A percentile compares a stretch with the other conserved stretches of the same genome.
Evolutionary conservation across 1,140 invertebrate genomes (phyloP).

Genomic region (Drosophila virilis): DNA sequence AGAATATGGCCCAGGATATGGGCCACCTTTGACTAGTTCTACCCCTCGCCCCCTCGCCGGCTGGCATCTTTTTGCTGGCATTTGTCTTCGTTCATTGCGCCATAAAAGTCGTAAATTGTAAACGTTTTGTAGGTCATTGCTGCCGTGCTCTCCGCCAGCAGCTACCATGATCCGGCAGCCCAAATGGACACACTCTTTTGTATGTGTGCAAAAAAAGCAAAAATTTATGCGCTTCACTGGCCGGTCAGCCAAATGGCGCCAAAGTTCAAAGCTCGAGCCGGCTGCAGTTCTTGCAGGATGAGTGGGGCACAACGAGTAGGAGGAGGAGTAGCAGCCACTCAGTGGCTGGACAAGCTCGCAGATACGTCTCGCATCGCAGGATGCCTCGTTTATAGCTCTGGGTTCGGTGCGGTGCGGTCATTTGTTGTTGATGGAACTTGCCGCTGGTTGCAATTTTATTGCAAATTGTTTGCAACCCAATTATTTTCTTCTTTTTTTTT

Average conservation of each 20-base stretch:
- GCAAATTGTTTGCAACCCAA: conserved; percentile 72
- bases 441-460: conserved; percentile 68
- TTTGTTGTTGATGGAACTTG: conserved; percentile 23
- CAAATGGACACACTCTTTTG: background rate
- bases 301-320: background rate
- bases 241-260: conserved; percentile 76
- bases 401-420: conserved; percentile 43
- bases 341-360: conserved; percentile 66
- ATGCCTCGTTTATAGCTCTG: conserved; percentile 4
- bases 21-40: conserved; percentile 10
- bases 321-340: conserved; percentile 39
- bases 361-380: conserved; percentile 24
- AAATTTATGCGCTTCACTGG: conserved; percentile 71
- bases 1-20: conserved; percentile 21
- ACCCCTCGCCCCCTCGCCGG: background rate
- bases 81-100: conserved; percentile 75
- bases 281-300: conserved; percentile 28
- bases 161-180: no score
- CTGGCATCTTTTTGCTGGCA: conserved; percentile 46
- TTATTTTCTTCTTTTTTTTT: conserved; percentile 30
- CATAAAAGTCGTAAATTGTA: conserved; percentile 74
- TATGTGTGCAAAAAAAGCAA: conserved; percentile 36
- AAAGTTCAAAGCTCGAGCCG: conserved; percentile 70
- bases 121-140: conserved; percentile 78
- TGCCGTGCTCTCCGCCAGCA: conserved; percentile 21